phyloP scores from a whole-genome alignment of 1,140 invertebrate species.

The Diploscapter pachys region DNA sequence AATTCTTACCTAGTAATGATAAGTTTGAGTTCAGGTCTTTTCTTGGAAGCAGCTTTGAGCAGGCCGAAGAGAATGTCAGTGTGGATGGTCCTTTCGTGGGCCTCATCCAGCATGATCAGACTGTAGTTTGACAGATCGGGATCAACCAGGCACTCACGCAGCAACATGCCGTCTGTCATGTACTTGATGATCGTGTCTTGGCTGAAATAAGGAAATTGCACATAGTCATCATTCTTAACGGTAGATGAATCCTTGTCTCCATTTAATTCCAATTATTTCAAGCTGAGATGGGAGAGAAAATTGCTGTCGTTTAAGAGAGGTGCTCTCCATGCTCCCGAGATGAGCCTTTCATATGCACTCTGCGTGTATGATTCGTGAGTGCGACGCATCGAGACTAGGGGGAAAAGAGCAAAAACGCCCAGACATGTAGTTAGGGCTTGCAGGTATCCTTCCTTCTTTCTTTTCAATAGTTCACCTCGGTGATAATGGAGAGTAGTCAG shows the following conservation, averaged over 20 bases:
- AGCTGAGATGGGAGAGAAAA: too few relatives aligned
- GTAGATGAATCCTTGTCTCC: too few relatives aligned
- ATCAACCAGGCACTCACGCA: constrained; percentile 94
- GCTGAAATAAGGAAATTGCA: constrained; percentile 56
- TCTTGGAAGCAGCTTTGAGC: constrained; percentile 70
- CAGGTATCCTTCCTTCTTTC: too few relatives aligned
- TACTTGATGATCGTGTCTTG: constrained; percentile 97
- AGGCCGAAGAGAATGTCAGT: constrained; percentile 95
- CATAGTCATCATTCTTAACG: too few relatives aligned
- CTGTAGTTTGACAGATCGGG: constrained; percentile 80
- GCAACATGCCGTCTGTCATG: constrained; percentile 99
- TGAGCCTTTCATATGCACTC: too few relatives aligned
- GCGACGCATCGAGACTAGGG: too few relatives aligned
- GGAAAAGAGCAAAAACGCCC: too few relatives aligned
- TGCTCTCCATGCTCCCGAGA: neutral
- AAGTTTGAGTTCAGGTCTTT: constrained; percentile 64
- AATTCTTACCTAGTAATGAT: constrained; percentile 63
- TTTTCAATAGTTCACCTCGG: too few relatives aligned
- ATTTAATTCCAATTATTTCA: too few relatives aligned
- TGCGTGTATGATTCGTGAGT: too few relatives aligned
- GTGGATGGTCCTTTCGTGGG: constrained; percentile 94
- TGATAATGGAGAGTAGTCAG: too few relatives aligned
- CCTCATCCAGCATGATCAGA: constrained; percentile 98
- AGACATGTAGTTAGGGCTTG: too few relatives aligned
- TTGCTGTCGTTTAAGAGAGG: neutral